Percentiles rank a stretch among this genome's conserved stretches.
phyloP scores from a whole-genome alignment of 2,797 vertebrate species.

The Carcharodon carcharias region DNA sequence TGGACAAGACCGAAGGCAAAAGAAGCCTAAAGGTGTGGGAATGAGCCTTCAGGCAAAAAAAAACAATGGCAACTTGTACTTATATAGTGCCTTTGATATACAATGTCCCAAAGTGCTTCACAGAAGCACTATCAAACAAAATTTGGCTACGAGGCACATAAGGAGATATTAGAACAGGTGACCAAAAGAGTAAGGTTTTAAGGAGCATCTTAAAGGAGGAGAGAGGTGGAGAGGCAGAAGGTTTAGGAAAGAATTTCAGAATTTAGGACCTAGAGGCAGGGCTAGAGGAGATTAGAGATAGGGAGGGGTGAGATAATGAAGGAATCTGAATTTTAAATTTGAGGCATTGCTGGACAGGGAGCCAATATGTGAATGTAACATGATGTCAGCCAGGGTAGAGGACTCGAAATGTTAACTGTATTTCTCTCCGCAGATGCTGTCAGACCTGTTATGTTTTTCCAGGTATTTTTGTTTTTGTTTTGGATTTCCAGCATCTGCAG shows the following conservation, averaged over 20 bases:
- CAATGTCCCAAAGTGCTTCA: neutral
- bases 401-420: too few relatives aligned
- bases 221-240: neutral
- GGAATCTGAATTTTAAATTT: neutral
- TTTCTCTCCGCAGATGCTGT: too few relatives aligned
- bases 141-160: neutral
- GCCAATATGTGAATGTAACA: neutral
- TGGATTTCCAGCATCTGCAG: too few relatives aligned
- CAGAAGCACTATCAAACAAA: neutral
- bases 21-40: neutral
- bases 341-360: neutral
- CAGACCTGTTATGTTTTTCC: too few relatives aligned
- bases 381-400: neutral
- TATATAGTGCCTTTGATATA: neutral
- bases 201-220: neutral
- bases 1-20: neutral
- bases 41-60: neutral
- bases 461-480: too few relatives aligned
- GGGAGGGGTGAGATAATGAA: neutral
- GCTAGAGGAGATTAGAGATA: neutral
- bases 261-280: neutral
- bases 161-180: neutral
- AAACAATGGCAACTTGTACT: neutral
- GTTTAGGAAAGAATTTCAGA: neutral
- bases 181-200: neutral